These are phyloP conservation scores for Charina bottae DNA, from an alignment of 2,113 vertebrate species.

Conservation along the genomic window DNA sequence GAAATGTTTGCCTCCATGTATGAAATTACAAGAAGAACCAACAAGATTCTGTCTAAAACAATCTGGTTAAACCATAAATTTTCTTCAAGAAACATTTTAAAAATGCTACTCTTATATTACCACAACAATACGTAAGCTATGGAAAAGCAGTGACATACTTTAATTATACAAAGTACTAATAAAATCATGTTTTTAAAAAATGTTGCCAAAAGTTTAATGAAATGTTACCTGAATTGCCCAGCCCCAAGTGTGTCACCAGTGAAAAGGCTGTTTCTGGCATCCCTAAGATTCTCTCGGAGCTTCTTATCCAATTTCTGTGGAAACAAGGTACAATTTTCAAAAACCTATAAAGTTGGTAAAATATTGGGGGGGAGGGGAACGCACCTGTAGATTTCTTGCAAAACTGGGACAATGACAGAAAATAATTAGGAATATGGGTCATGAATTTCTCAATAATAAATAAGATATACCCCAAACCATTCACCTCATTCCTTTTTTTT, in stretches of 20 bases:
- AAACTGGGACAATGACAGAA: neutral
- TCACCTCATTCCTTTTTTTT: neutral
- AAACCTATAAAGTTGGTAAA: neutral
- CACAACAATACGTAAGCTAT: neutral
- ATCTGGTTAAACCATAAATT: neutral
- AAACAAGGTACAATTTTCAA: slow-evolving; percentile 42
- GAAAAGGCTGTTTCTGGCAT: slow-evolving; percentile 98
- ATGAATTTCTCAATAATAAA: neutral
- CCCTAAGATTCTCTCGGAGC: slow-evolving; percentile 95
- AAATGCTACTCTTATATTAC: neutral
- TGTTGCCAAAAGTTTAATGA: slow-evolving; percentile 3
- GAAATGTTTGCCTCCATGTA: neutral
- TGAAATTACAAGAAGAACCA: neutral
- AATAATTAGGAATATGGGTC: neutral
- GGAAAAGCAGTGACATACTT: neutral
- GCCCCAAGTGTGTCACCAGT: slow-evolving; percentile 92
- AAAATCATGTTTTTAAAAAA: neutral
- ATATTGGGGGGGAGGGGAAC: neutral
- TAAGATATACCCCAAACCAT: neutral
- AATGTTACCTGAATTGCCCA: slow-evolving; percentile 91
- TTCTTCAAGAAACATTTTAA: neutral
- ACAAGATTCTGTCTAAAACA: neutral
- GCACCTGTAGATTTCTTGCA: neutral
- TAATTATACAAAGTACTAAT: neutral
- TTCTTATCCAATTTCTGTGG: slow-evolving; percentile 96